Evolutionary conservation across 2,797 vertebrate genomes (phyloP).

Genomic region (Rachycentron canadum): DNA sequence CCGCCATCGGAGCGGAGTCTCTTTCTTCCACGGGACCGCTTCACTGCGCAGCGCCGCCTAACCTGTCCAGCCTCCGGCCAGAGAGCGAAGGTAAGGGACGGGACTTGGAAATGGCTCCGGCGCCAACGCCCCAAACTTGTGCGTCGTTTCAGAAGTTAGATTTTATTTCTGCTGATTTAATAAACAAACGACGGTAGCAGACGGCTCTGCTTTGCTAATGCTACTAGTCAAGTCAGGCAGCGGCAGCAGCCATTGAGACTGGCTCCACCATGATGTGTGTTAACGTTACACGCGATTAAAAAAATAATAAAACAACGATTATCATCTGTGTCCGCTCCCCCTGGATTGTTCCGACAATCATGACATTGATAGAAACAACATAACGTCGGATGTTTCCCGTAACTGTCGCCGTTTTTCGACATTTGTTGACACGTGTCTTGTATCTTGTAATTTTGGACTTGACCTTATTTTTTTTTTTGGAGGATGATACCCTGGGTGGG

Average conservation of each 20-base stretch:
- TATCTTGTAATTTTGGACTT: conserved; percentile 57
- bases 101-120: neutral
- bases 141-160: conserved; percentile 4
- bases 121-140: conserved; percentile 13
- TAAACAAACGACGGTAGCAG: conserved; percentile 10
- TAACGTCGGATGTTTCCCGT: neutral
- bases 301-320: conserved; percentile 19
- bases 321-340: rapidly evolving
- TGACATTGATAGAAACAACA: rapidly evolving
- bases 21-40: conserved; percentile 80
- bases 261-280: conserved; percentile 81
- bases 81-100: conserved; percentile 72
- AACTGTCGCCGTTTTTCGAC: conserved; percentile 11
- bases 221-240: conserved; percentile 69
- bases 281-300: conserved; percentile 50
- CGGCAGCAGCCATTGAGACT: conserved; percentile 84
- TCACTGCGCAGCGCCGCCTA: conserved; percentile 81
- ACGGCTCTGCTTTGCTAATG: conserved; percentile 67
- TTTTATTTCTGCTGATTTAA: neutral
- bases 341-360: neutral
- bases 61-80: conserved; percentile 63
- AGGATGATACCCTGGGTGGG: conserved; percentile 39
- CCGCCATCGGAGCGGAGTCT: conserved; percentile 92
- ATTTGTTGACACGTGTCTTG: conserved; percentile 73
- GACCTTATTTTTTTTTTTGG: conserved; percentile 76